Percentiles rank a stretch among this genome's conserved stretches.
These are phyloP conservation scores for Atethmia centrago DNA, from an alignment of 2,888 invertebrate genomes.

Conservation along the genomic window DNA sequence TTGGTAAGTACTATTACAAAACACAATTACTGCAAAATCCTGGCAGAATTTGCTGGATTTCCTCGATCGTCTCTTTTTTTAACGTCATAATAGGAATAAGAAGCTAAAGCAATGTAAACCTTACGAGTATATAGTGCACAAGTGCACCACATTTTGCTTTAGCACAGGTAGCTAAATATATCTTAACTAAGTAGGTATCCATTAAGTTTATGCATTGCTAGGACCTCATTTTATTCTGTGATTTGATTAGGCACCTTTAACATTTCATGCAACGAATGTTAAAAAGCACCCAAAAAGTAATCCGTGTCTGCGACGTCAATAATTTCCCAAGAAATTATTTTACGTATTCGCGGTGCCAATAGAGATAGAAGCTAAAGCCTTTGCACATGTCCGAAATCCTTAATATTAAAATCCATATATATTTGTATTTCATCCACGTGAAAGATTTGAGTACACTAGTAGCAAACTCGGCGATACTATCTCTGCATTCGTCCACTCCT, in stretches of 20 bases:
- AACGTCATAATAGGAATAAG: background rate
- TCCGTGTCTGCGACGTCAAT: slow-evolving; percentile 54
- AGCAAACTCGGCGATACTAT: slow-evolving; percentile 73
- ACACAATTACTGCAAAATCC: background rate
- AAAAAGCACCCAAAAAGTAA: slow-evolving; percentile 43
- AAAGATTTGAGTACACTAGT: slow-evolving; percentile 67
- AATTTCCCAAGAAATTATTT: slow-evolving; percentile 62
- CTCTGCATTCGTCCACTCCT: slow-evolving; percentile 64
- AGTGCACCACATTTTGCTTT: background rate
- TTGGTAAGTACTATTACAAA: background rate
- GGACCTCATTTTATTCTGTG: background rate
- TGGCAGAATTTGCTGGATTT: background rate
- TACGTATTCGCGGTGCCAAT: slow-evolving; percentile 59
- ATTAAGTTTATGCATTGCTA: background rate
- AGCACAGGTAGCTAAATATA: no score
- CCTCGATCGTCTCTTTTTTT: background rate
- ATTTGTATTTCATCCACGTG: slow-evolving; percentile 74
- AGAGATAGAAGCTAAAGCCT: slow-evolving; percentile 55
- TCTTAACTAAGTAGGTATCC: background rate
- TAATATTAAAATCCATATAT: slow-evolving; percentile 61
- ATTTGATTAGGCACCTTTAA: slow-evolving; percentile 25
- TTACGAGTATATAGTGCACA: background rate
- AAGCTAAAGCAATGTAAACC: background rate
- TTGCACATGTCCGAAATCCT: slow-evolving; percentile 63
- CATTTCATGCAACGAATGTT: slow-evolving; percentile 45